Conservation (phyloP, 1,140 invertebrate genomes). For the Bombyx mandarina region DNA sequence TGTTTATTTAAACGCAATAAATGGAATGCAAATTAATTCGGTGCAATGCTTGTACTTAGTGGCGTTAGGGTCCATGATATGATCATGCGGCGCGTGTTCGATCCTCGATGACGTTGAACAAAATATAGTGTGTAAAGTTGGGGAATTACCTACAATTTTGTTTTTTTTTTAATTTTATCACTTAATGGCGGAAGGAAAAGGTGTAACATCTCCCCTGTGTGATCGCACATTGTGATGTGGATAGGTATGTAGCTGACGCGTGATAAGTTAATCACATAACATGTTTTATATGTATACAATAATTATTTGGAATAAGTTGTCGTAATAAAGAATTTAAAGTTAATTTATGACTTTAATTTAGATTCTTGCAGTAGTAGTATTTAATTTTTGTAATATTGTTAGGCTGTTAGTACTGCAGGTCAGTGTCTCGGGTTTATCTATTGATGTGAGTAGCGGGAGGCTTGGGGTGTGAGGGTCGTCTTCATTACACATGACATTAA, state of each 20-base stretch:
- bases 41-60: conserved; percentile 7
- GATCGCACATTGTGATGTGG: conserved; percentile 64
- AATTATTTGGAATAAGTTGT: conserved; percentile 67
- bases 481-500: no score
- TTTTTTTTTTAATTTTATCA: conserved; percentile 51
- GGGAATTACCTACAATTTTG: conserved; percentile 54
- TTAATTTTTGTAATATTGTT: conserved; percentile 3
- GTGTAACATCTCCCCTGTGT: conserved; percentile 41
- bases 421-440: no score
- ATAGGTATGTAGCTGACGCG: conserved; percentile 64
- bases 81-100: conserved; percentile 47
- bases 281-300: conserved; percentile 69
- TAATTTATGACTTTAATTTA: conserved; percentile 64
- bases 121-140: conserved; percentile 62
- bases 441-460: not conserved
- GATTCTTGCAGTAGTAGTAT: conserved; percentile 18
- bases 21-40: conserved; percentile 9
- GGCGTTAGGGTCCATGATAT: conserved; percentile 24
- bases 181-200: conserved; percentile 25
- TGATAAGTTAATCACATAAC: conserved; percentile 67
- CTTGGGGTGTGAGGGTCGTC: conserved; percentile 5
- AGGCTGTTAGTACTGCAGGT: not conserved
- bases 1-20: no score
- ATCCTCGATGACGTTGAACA: conserved; percentile 60
- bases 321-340: conserved; percentile 71